A percentile compares a stretch with the other conserved stretches of the same genome.
Evolutionary conservation across 2,888 invertebrate genomes (phyloP).

Genomic region (Andrena chrysosceles): DNA sequence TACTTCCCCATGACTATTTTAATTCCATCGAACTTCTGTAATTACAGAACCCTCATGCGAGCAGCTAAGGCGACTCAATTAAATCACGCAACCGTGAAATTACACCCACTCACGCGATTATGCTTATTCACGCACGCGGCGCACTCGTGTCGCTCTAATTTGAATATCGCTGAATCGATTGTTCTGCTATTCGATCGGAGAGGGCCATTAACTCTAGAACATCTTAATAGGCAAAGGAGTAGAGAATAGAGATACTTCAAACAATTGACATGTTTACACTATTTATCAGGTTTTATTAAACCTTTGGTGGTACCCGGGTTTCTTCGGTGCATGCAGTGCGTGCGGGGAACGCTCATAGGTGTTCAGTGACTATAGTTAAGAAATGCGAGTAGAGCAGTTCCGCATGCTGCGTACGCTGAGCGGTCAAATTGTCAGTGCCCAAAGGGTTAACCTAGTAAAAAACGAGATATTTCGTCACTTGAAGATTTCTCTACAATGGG

Average conservation of each 20-base stretch:
- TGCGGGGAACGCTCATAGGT: no score
- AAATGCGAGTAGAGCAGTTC: no score
- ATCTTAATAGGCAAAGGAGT: constrained; percentile 27
- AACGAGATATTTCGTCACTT: no score
- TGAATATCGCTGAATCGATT: constrained; percentile 46
- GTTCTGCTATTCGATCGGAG: background rate
- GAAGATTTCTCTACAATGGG: no score
- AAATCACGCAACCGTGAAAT: constrained; percentile 71
- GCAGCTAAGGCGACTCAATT: constrained; percentile 53
- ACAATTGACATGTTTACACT: background rate
- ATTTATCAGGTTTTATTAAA: background rate
- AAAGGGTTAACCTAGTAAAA: no score
- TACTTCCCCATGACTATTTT: background rate
- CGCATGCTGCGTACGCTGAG: no score
- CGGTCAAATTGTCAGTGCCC: no score
- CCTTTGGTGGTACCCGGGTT: no score
- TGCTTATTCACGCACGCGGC: constrained; percentile 63
- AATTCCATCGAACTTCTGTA: constrained; percentile 16
- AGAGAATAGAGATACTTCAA: background rate
- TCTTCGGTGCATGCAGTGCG: no score
- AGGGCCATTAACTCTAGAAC: constrained; percentile 27
- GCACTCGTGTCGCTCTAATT: constrained; percentile 36
- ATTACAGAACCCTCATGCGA: constrained; percentile 43
- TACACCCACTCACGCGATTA: constrained; percentile 66
- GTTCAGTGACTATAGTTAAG: no score